phyloP scores from a whole-genome alignment of 2,888 invertebrate species.

The Volucella inflata region DNA sequence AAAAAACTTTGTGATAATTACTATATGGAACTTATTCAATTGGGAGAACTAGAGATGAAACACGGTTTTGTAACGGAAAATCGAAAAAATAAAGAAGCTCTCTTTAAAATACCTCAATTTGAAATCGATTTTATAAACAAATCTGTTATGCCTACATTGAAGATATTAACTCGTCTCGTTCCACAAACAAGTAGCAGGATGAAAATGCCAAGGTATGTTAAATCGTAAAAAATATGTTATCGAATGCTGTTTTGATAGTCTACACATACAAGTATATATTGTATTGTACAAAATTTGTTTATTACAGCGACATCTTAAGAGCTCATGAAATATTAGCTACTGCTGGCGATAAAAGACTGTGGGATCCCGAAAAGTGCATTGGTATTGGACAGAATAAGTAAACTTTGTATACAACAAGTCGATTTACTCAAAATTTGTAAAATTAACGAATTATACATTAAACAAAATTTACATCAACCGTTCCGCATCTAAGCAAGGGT shows the following conservation, averaged over 20 bases:
- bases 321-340: slow-evolving; percentile 34
- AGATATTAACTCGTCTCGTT: slow-evolving; percentile 42
- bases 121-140: slow-evolving; percentile 53
- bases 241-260: too few relatives aligned
- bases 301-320: slow-evolving; percentile 31
- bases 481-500: too few relatives aligned
- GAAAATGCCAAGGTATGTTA: slow-evolving; percentile 41
- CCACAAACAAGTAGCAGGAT: slow-evolving; percentile 32
- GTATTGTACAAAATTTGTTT: neutral
- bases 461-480: too few relatives aligned
- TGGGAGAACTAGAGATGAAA: slow-evolving; percentile 43
- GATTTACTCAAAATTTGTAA: too few relatives aligned
- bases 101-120: slow-evolving; percentile 40
- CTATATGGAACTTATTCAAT: slow-evolving; percentile 41
- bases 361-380: slow-evolving; percentile 34
- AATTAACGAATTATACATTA: too few relatives aligned
- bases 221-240: neutral
- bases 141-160: slow-evolving; percentile 40
- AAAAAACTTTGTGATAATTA: slow-evolving; percentile 59
- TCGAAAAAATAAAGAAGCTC: slow-evolving; percentile 35
- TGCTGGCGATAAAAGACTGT: slow-evolving; percentile 18
- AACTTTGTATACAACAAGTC: neutral
- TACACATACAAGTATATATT: neutral
- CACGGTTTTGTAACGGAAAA: slow-evolving; percentile 7
- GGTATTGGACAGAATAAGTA: neutral